Conservation (phyloP, 2,797 vertebrate genomes). For the Sitta carolinensis region DNA sequence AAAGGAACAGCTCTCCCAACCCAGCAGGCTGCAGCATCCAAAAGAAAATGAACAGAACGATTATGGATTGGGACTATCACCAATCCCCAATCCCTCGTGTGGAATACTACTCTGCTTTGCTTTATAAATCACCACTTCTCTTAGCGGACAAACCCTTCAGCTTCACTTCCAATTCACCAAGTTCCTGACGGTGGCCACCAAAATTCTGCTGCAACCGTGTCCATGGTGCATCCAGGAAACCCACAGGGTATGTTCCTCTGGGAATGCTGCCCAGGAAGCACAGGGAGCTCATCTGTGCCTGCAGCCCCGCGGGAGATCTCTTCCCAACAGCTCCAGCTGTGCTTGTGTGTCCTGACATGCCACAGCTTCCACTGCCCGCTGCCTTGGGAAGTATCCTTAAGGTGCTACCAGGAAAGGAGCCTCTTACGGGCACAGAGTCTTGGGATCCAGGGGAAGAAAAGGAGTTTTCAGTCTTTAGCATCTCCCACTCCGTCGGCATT, state of each 20-base stretch:
- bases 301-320: not conserved
- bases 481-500: constrained; percentile 95
- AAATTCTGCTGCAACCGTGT: not conserved
- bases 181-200: not conserved
- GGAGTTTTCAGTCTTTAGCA: constrained; percentile 87
- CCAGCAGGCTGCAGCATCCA: not conserved
- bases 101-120: not conserved
- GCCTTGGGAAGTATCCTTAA: not conserved
- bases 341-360: not conserved
- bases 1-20: not conserved
- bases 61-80: not conserved
- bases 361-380: not conserved
- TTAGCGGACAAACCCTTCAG: not conserved
- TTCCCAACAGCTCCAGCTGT: not conserved
- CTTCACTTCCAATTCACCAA: not conserved
- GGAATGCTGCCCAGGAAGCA: not conserved
- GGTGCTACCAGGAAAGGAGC: not conserved
- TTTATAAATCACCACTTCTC: not conserved
- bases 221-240: not conserved
- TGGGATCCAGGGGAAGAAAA: not conserved
- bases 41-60: not conserved
- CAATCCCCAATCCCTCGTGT: not conserved
- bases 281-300: rapidly evolving
- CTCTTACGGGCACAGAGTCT: not conserved
- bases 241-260: not conserved